Conservation (phyloP, 2,888 invertebrate genomes). For the Aquatica leii region DNA sequence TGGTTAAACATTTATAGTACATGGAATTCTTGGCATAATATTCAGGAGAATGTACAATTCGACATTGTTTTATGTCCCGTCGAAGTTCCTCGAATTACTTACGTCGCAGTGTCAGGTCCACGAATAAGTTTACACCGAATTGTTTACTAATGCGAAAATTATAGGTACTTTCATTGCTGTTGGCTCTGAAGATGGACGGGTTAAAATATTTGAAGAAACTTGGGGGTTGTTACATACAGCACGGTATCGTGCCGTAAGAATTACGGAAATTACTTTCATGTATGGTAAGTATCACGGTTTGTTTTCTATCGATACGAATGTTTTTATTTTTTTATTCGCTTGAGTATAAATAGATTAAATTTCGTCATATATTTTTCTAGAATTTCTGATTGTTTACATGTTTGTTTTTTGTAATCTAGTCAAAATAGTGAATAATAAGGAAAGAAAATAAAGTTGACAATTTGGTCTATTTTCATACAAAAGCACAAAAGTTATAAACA, state of each 20-base stretch:
- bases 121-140: not conserved
- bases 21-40: conserved; percentile 55
- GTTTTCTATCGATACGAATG: no score
- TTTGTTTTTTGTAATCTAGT: no score
- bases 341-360: no score
- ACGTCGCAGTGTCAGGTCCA: conserved; percentile 53
- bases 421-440: no score
- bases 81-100: conserved; percentile 54
- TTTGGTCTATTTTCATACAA: no score
- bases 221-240: conserved; percentile 51
- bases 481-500: no score
- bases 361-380: no score
- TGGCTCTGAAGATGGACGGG: conserved; percentile 56
- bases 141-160: not conserved
- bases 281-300: conserved; percentile 39
- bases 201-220: conserved; percentile 51
- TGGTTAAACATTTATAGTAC: conserved; percentile 55
- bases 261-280: conserved; percentile 53
- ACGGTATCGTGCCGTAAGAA: conserved; percentile 52
- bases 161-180: conserved; percentile 53
- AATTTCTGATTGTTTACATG: no score
- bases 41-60: conserved; percentile 49
- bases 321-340: no score
- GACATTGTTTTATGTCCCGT: conserved; percentile 52
- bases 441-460: no score